Base-by-base conservation (phyloP, 2,888 invertebrate species). In the Esperia sulphurella region DNA sequence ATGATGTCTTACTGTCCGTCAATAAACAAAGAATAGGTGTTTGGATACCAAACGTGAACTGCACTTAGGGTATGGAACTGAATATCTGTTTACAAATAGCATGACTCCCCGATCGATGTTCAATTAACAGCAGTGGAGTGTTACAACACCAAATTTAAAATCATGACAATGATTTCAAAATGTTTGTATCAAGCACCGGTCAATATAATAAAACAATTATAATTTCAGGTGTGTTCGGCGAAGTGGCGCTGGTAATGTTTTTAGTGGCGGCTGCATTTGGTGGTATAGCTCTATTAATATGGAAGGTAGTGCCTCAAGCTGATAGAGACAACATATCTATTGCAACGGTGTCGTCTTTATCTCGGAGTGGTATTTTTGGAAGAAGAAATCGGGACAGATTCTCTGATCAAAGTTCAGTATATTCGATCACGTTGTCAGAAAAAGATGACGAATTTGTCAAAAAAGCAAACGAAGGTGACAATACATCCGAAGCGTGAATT, bases 181-280 rank as follows among this genome's bases (percentile, higher is more conserved):
- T n/a, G n/a, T n/a, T n/a, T n/a, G n/a, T n/a, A n/a, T n/a, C n/a
- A n/a, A n/a, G 21, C 21, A 3, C 3, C 5, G 21, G 21, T 21
- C 2, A 21, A 21, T 2, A 3, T 21, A 21, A 21, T 12, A 45
- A 48, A 50, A 47, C 44, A 50, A 35, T 54, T 47, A 30, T 58
- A 48, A 48, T 84, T 85, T 13, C 79, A 91, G 90, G 82, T 65
- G 79, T 80, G 63, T 80, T 82, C 51, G 87, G 89, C 13, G 89
- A 90, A 67, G 79, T 91, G 40, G 77, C 85, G 3, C 56, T 92
- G 38, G 90, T 92, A 31, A 90, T 92, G 68, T 90, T 92, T 67
- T 65, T 92, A 48, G 90, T 92, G 46, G 87, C 91, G n/a, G 90
- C 91, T 13, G 91, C 91, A 21, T 87, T 92, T 50, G 91, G 91